Conservation (phyloP, 1,140 invertebrate species). For the Chymomyza costata region DNA sequence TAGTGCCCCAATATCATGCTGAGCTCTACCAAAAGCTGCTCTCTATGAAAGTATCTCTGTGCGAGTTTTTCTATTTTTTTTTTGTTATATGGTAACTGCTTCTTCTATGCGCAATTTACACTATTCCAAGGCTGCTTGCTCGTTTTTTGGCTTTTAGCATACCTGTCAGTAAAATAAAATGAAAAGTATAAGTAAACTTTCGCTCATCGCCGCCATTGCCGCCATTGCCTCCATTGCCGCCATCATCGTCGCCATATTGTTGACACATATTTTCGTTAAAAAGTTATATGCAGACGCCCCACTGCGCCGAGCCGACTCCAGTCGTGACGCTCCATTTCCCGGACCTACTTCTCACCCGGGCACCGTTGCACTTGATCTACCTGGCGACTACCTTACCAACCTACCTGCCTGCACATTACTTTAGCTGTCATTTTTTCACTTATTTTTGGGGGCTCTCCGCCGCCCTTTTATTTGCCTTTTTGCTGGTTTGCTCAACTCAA, state of each 20-base stretch:
- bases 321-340: slow-evolving; percentile 22
- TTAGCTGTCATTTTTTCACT: slow-evolving; percentile 41
- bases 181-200: slow-evolving; percentile 71
- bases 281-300: slow-evolving; percentile 46
- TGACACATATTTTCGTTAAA: slow-evolving; percentile 63
- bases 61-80: slow-evolving; percentile 5
- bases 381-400: no score
- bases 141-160: slow-evolving; percentile 69
- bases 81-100: slow-evolving; percentile 6
- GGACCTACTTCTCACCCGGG: slow-evolving; percentile 12
- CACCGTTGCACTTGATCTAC: slow-evolving; percentile 46
- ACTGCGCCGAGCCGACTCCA: slow-evolving; percentile 36
- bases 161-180: slow-evolving; percentile 70
- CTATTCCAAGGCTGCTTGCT: slow-evolving; percentile 20
- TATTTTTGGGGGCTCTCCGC: slow-evolving; percentile 13
- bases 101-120: slow-evolving; percentile 34
- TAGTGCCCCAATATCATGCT: neutral
- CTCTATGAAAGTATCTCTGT: slow-evolving; percentile 13
- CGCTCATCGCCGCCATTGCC: slow-evolving; percentile 49
- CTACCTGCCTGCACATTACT: slow-evolving; percentile 52
- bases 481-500: slow-evolving; percentile 35
- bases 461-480: slow-evolving; percentile 45
- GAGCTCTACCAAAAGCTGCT: slow-evolving; percentile 23
- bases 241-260: slow-evolving; percentile 42
- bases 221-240: slow-evolving; percentile 2